Evolutionary conservation across 2,888 invertebrate species (phyloP).

Genomic region (Dicyrtomina minuta): DNA sequence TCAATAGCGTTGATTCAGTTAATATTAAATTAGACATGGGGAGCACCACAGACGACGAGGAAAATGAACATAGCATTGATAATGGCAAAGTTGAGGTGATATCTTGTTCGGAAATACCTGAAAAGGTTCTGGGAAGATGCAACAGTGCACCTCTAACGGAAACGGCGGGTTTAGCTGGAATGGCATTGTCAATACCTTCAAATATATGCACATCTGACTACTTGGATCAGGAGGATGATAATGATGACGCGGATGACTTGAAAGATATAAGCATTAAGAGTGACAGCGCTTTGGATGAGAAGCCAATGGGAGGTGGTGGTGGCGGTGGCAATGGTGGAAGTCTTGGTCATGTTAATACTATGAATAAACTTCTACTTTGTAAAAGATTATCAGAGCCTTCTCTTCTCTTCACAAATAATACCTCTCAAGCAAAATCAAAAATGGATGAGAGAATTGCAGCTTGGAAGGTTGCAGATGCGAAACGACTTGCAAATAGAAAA

Average conservation of each 20-base stretch:
- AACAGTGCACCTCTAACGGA: conserved; percentile 49
- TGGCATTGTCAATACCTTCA: conserved; percentile 22
- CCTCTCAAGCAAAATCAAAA: conserved; percentile 1
- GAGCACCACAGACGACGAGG: not conserved
- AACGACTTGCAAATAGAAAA: conserved; percentile 55
- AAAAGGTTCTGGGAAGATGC: conserved; percentile 44
- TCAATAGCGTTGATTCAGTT: no score
- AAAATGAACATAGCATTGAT: no score
- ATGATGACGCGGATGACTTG: no score
- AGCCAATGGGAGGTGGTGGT: conserved; percentile 13
- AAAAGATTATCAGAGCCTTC: conserved; percentile 53
- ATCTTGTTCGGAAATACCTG: not conserved
- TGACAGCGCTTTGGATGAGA: conserved; percentile 31
- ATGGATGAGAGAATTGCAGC: conserved; percentile 32
- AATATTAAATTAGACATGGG: no score
- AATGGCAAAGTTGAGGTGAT: conserved; percentile 9
- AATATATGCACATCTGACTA: not conserved
- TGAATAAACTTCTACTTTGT: conserved; percentile 38
- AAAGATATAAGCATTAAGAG: conserved; percentile 30
- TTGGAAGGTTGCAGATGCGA: conserved; percentile 52
- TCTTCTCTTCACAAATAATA: conserved; percentile 23
- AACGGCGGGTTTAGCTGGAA: conserved; percentile 36
- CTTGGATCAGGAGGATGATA: conserved; percentile 22
- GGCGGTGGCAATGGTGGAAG: conserved; percentile 24
- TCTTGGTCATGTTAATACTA: conserved; percentile 30